phyloP scores from a whole-genome alignment of 2,797 vertebrate species.

The Vireo griseus region DNA sequence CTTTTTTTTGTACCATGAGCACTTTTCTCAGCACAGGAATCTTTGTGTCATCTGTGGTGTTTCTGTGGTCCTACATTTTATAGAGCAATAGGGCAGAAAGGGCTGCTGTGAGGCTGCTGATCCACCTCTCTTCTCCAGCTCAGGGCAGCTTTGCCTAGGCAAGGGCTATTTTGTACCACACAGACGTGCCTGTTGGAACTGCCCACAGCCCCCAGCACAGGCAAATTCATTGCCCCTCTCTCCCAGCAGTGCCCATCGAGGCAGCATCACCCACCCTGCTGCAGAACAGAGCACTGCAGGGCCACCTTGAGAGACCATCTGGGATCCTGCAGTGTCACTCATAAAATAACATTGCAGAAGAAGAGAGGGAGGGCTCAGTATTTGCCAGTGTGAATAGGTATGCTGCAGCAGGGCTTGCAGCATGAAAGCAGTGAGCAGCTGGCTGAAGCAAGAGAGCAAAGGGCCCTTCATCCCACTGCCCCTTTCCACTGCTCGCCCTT shows the following conservation, averaged over 20 bases:
- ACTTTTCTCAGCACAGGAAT: not conserved
- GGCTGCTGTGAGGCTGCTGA: not conserved
- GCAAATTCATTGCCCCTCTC: not conserved
- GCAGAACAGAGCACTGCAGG: not conserved
- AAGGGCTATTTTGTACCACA: not conserved
- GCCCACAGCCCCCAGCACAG: not conserved
- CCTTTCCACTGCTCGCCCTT: not conserved
- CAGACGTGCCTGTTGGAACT: accelerated
- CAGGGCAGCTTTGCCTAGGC: not conserved
- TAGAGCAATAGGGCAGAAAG: not conserved
- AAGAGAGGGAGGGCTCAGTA: not conserved
- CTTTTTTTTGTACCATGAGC: not conserved
- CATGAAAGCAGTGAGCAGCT: conserved; percentile 56
- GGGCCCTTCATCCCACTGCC: conserved; percentile 48
- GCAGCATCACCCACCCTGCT: too few relatives aligned
- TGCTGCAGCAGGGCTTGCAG: not conserved
- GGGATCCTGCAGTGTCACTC: not conserved
- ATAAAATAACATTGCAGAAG: not conserved
- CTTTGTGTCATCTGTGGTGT: not conserved
- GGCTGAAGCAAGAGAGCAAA: conserved; percentile 28
- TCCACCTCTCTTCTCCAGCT: not conserved
- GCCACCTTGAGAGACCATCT: accelerated
- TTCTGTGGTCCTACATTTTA: not conserved
- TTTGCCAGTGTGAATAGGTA: not conserved
- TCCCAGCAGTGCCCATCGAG: accelerated